Evolutionary conservation across 2,113 vertebrate species (phyloP).

Genomic region (Menidia beryllina): DNA sequence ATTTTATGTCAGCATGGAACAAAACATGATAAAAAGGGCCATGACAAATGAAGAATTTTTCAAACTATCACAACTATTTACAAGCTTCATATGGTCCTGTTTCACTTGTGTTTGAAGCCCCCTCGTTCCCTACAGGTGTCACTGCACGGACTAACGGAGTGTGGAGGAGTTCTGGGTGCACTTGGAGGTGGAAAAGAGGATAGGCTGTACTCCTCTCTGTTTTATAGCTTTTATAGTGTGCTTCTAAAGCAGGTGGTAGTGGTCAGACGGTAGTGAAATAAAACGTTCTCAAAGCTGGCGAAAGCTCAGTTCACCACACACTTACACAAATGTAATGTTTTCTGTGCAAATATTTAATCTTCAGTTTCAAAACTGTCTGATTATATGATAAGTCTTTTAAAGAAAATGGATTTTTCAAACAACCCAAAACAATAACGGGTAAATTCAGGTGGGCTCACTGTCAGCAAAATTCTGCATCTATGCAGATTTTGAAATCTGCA

Average conservation of each 20-base stretch:
- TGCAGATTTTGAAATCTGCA: background rate
- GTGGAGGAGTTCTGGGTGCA: conserved; percentile 35
- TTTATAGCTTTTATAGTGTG: too few relatives aligned
- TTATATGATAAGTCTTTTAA: too few relatives aligned
- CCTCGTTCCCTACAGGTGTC: conserved; percentile 75
- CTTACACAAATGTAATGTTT: too few relatives aligned
- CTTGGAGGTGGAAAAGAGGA: conserved; percentile 22
- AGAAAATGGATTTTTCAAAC: too few relatives aligned
- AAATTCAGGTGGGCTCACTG: too few relatives aligned
- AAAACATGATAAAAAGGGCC: conserved; percentile 66
- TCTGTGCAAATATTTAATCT: too few relatives aligned
- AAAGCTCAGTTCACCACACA: too few relatives aligned
- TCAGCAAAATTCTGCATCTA: background rate
- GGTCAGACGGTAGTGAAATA: too few relatives aligned
- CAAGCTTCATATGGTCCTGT: conserved; percentile 72
- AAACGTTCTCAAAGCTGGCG: too few relatives aligned
- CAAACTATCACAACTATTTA: conserved; percentile 69
- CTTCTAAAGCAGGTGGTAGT: too few relatives aligned
- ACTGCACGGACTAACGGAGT: conserved; percentile 61
- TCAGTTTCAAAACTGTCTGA: too few relatives aligned
- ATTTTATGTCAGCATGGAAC: conserved; percentile 69
- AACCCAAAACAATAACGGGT: too few relatives aligned
- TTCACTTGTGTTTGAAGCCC: conserved; percentile 59
- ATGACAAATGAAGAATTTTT: conserved; percentile 77
- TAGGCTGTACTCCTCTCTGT: conserved; percentile 11